Evolutionary conservation across 2,113 vertebrate genomes (phyloP).

Genomic region (Dipodomys merriami): DNA sequence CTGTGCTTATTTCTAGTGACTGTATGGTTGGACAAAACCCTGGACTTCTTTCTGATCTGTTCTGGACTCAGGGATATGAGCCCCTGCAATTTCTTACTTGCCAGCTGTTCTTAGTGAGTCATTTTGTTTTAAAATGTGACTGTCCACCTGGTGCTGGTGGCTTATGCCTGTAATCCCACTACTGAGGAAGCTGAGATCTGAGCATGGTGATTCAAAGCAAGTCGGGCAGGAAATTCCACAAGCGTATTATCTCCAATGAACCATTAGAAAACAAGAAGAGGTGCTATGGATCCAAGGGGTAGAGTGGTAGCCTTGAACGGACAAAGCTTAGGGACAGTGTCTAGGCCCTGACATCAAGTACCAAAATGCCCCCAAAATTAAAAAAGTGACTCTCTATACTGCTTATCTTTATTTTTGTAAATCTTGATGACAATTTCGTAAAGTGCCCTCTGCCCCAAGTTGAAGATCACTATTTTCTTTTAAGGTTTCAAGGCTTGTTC

Average conservation of each 20-base stretch:
- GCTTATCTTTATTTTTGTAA: constrained; percentile 59
- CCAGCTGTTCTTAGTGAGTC: constrained; percentile 50
- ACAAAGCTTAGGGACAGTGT: too few relatives aligned
- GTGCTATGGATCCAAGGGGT: constrained; percentile 7
- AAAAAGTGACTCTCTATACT: background rate
- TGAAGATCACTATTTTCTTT: constrained; percentile 64
- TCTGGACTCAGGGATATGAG: background rate
- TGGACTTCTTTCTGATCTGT: background rate
- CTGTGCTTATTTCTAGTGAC: background rate
- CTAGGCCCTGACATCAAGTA: too few relatives aligned
- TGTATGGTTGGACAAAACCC: background rate
- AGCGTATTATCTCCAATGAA: too few relatives aligned
- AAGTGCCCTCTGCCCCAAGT: constrained; percentile 54
- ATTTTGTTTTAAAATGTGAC: constrained; percentile 71
- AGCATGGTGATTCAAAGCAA: too few relatives aligned
- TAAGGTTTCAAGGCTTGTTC: constrained; percentile 70
- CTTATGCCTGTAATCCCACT: too few relatives aligned
- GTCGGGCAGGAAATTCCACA: too few relatives aligned
- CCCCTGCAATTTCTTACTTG: background rate
- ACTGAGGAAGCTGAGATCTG: too few relatives aligned
- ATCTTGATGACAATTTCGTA: constrained; percentile 63
- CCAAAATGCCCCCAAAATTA: too few relatives aligned
- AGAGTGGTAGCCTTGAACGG: too few relatives aligned
- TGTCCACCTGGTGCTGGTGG: background rate
- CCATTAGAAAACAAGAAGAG: too few relatives aligned